Percentiles rank a stretch among this genome's conserved stretches.
phyloP scores from a whole-genome alignment of 1,140 invertebrate species.

The Drosophila lacertosa region DNA sequence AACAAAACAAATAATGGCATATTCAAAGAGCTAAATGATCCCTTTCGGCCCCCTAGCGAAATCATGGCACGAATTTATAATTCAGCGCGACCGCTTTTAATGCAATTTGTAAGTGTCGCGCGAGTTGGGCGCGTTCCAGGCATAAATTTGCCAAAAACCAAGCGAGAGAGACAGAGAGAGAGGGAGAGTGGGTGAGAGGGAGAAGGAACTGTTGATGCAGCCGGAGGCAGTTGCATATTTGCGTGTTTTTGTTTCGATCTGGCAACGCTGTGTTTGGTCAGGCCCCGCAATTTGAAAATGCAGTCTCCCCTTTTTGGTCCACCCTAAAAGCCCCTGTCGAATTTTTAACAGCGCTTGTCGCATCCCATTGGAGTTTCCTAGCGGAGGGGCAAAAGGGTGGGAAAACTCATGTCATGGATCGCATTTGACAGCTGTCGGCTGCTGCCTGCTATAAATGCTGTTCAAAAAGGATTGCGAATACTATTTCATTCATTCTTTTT shows the following conservation, averaged over 20 bases:
- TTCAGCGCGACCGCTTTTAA: constrained; percentile 58
- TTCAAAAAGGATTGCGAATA: constrained; percentile 67
- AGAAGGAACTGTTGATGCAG: not conserved
- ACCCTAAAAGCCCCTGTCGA: not conserved
- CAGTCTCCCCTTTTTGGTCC: not conserved
- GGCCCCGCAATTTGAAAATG: constrained; percentile 48
- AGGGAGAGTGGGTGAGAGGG: not conserved
- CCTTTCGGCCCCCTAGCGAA: constrained; percentile 18
- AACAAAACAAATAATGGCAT: constrained; percentile 32
- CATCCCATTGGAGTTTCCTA: not conserved
- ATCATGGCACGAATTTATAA: constrained; percentile 49
- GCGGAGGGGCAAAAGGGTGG: no score
- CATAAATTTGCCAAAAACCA: constrained; percentile 49
- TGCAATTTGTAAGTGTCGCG: constrained; percentile 67
- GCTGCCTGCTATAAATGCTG: constrained; percentile 61
- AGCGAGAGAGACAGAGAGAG: not conserved
- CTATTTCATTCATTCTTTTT: constrained; percentile 24
- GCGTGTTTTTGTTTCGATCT: constrained; percentile 42
- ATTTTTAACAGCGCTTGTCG: constrained; percentile 23
- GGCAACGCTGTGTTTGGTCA: constrained; percentile 23
- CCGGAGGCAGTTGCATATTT: constrained; percentile 22
- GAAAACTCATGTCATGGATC: constrained; percentile 41
- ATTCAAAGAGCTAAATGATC: constrained; percentile 24
- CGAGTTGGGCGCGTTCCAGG: constrained; percentile 39
- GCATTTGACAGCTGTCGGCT: constrained; percentile 28